Percentiles rank a stretch among this genome's conserved stretches.
phyloP scores from a whole-genome alignment of 2,113 vertebrate genomes.

The Sorex fumeus region DNA sequence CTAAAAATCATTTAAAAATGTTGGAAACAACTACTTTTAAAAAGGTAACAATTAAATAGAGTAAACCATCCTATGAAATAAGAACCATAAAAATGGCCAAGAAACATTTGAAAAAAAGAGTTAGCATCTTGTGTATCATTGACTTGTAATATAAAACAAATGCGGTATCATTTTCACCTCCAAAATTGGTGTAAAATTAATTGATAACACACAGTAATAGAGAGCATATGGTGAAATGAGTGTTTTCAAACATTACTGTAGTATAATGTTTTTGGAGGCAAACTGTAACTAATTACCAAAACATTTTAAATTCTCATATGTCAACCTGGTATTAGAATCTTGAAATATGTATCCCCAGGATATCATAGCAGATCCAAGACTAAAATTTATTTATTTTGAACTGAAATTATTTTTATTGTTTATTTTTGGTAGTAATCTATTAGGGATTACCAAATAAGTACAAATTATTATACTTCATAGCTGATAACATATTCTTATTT shows the following conservation, averaged over 20 bases:
- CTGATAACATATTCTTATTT: neutral
- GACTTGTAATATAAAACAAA: constrained; percentile 45
- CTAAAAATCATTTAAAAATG: constrained; percentile 13
- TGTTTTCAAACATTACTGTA: constrained; percentile 60
- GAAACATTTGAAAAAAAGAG: neutral
- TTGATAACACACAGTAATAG: constrained; percentile 29
- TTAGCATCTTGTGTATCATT: neutral
- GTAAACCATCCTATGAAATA: neutral
- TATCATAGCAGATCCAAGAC: neutral
- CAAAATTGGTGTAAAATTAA: constrained; percentile 49
- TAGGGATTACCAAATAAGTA: neutral
- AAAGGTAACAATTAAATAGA: neutral
- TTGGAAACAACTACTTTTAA: neutral
- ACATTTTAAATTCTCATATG: constrained; percentile 52
- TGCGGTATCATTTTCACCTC: constrained; percentile 45
- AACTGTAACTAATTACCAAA: constrained; percentile 67
- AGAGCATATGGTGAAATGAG: constrained; percentile 50
- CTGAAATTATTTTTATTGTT: neutral
- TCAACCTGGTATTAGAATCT: neutral
- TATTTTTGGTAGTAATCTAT: neutral
- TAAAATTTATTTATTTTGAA: constrained; percentile 16
- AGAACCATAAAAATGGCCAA: neutral
- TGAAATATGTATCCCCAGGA: neutral
- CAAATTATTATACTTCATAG: neutral
- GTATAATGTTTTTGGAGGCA: constrained; percentile 43